Evolutionary conservation across 2,888 invertebrate species (phyloP).

Genomic region (Phragmatobia fuliginosa): DNA sequence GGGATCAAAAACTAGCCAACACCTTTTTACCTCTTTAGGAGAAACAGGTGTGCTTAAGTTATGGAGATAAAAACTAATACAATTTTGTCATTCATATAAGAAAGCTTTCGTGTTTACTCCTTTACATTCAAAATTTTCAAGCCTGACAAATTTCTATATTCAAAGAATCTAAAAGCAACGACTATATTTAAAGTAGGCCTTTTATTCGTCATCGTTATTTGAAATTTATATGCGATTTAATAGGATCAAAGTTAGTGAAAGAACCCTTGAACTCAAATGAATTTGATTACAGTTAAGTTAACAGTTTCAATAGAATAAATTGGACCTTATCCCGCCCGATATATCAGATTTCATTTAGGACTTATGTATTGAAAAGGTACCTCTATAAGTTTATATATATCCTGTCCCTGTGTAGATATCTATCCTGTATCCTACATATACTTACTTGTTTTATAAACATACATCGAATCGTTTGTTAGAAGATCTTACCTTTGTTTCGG

Average conservation of each 20-base stretch:
- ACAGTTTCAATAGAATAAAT: neutral
- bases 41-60: too few relatives aligned
- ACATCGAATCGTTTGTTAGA: too few relatives aligned
- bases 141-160: conserved; percentile 2
- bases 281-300: neutral
- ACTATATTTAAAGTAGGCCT: neutral
- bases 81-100: too few relatives aligned
- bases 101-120: conserved; percentile 5
- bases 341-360: conserved; percentile 1
- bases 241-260: neutral
- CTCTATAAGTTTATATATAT: too few relatives aligned
- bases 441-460: too few relatives aligned
- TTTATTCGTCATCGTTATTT: neutral
- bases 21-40: too few relatives aligned
- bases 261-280: neutral
- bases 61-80: too few relatives aligned
- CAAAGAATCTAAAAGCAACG: neutral
- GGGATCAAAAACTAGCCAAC: too few relatives aligned
- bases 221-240: neutral
- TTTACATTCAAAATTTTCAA: neutral
- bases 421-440: neutral
- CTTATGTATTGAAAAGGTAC: neutral
- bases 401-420: too few relatives aligned
- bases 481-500: neutral
- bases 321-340: neutral